Percentiles rank a stretch among this genome's conserved stretches.
These are phyloP conservation scores for Chelonoidis abingdonii DNA, from an alignment of 2,113 vertebrate species.

Conservation along the genomic window DNA sequence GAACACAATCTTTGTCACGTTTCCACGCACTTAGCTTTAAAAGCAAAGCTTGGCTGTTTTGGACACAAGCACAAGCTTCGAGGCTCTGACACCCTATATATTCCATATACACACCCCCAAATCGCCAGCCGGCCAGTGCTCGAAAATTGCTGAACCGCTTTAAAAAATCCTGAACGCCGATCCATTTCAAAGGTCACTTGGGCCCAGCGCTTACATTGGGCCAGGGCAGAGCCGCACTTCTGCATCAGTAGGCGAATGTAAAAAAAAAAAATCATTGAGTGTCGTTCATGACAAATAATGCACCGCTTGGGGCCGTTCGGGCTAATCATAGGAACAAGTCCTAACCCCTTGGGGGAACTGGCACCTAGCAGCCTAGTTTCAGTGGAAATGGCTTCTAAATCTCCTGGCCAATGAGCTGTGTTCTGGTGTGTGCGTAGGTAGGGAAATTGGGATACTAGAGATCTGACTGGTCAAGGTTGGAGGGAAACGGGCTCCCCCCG, in stretches of 20 bases:
- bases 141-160: neutral
- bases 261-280: too few species aligned
- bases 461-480: too few species aligned
- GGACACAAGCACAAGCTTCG: too few species aligned
- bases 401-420: neutral
- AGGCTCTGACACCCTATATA: too few species aligned
- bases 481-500: neutral
- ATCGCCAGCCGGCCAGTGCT: too few species aligned
- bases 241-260: too few species aligned
- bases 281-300: too few species aligned
- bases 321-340: neutral
- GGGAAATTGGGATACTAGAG: too few species aligned
- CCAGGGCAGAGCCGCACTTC: too few species aligned
- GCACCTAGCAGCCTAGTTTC: neutral
- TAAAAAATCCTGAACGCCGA: neutral
- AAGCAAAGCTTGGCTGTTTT: neutral
- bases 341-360: neutral
- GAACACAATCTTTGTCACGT: neutral
- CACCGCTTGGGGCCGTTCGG: neutral
- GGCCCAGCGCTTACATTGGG: too few species aligned
- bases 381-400: neutral
- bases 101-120: too few species aligned
- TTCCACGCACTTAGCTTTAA: neutral
- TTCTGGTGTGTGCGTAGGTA: too few species aligned
- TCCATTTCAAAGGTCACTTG: neutral